Conservation (phyloP, 2,888 invertebrate species). For the Calephelis perditalis region DNA sequence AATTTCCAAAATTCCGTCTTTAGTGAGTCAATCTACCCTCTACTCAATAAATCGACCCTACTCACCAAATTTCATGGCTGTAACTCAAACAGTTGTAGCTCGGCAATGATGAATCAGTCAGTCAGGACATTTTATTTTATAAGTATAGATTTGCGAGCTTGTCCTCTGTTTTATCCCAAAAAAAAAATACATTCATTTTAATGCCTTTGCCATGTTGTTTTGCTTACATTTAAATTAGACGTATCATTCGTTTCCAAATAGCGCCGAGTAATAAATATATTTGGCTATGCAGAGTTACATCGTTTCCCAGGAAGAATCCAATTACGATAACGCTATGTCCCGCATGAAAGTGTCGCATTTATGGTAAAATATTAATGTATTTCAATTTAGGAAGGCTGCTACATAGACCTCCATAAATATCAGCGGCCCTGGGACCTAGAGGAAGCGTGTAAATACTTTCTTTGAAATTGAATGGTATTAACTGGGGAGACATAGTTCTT, state of each 20-base stretch:
- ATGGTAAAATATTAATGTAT: conserved; percentile 78
- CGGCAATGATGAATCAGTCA: no score
- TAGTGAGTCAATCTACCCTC: no score
- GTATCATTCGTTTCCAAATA: conserved; percentile 26
- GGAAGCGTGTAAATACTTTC: conserved; percentile 70
- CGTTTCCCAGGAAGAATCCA: conserved; percentile 70
- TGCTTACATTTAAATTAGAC: conserved; percentile 23
- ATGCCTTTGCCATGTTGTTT: neutral
- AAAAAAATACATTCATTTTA: no score
- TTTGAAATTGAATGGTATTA: conserved; percentile 73
- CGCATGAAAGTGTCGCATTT: conserved; percentile 76
- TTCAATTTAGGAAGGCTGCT: conserved; percentile 74
- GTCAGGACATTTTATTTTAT: no score
- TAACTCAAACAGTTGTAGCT: no score
- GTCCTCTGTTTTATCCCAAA: no score
- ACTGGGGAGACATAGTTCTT: conserved; percentile 45
- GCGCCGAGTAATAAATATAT: conserved; percentile 31
- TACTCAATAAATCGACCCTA: no score
- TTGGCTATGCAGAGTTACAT: conserved; percentile 36
- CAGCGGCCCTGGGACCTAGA: conserved; percentile 55
- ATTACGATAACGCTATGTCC: conserved; percentile 76
- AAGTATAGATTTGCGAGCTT: no score
- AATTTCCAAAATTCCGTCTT: no score
- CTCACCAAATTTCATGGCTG: no score
- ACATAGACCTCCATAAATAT: conserved; percentile 76